Base-by-base conservation (phyloP, 2,113 vertebrate species). In the Labrus mixtus region DNA sequence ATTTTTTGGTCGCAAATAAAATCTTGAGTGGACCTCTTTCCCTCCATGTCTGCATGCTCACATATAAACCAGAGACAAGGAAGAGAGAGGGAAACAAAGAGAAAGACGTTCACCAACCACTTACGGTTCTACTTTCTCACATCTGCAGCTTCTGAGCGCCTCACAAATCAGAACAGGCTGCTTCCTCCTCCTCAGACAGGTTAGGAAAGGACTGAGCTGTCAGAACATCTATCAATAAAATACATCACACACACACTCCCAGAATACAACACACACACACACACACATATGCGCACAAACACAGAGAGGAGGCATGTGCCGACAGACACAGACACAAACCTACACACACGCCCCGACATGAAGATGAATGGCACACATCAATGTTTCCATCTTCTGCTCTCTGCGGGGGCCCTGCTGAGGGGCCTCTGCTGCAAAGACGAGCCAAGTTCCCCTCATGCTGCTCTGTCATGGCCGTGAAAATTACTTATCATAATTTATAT, bases 171-270 rank as follows among this genome's bases (percentile, higher is more conserved):
- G 69, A 80, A 84, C 65, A 73, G 63, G 43, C 81, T 79, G 68
- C 80, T 48, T 72, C 79, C 61, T 84, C 73, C 72, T 68, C 64
- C 55, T 86, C 70, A 76, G 73, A 86, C 87, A 77, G 75, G 80
- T 76, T 63, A 79, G 81, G 65, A 76, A 81, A 83, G 39, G 58
- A 73, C 61, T 19, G 63, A 0, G 60, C 82, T 76, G 87, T 89
- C 74, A 76, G 82, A 91, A 81, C 78, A 82, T 87, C 84, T 81
- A 82, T 88, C 78, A 87, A 84, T 83, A 84, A 84, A 82, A 80
- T 23, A 80, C 68, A 56, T 50, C 39, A 72, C 56, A 33, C 43
- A 45, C 41, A 55, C 59, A 36, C n/a, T 25, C 19, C 15, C 33
- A 36, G 57, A 54, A 45, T 48, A 39, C 23, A 50, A 73, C 66